These are phyloP conservation scores for Campoplex capitator DNA, from an alignment of 2,888 invertebrate species.

Conservation along the genomic window DNA sequence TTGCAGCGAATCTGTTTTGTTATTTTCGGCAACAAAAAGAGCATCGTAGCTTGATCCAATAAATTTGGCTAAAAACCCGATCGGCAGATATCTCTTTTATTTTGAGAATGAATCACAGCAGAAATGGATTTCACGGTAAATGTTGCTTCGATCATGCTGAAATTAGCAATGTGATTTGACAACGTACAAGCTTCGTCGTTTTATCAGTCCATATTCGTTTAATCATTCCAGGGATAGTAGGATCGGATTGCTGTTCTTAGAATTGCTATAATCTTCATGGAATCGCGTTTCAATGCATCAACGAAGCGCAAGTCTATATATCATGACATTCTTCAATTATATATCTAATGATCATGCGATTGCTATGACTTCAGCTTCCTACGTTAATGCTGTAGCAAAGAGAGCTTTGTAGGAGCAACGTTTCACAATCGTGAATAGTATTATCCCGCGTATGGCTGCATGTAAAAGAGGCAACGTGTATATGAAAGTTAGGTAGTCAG, in stretches of 20 bases:
- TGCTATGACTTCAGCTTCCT: constrained; percentile 3
- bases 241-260: neutral
- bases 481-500: constrained; percentile 34
- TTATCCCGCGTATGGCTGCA: constrained; percentile 24
- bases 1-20: constrained; percentile 41
- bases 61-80: neutral
- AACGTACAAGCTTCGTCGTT: neutral
- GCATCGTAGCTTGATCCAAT: neutral
- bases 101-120: neutral
- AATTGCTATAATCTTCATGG: neutral
- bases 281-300: neutral
- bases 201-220: neutral
- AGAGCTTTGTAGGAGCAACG: neutral
- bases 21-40: neutral
- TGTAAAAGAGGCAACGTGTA: neutral
- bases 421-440: constrained; percentile 43
- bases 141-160: neutral
- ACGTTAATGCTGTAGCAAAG: neutral
- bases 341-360: neutral
- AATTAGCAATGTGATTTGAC: neutral
- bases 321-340: constrained; percentile 3
- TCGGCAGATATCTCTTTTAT: neutral
- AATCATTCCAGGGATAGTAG: neutral
- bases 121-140: neutral
- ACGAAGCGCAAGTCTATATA: neutral